Evolutionary conservation across 2,888 invertebrate species (phyloP).

Genomic region (Pollenia labialis): DNA sequence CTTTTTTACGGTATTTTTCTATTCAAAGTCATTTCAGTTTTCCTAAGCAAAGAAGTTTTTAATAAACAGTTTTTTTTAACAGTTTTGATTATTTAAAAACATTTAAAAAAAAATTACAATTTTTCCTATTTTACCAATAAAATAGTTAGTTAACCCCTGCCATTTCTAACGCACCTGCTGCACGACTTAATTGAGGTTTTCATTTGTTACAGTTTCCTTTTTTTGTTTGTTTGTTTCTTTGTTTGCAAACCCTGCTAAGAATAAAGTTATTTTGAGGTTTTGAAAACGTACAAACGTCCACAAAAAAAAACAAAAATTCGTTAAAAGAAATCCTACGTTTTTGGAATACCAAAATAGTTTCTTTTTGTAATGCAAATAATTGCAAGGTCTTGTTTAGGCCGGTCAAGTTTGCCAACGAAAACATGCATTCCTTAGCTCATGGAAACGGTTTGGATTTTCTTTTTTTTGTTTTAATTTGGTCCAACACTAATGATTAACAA

Average conservation of each 20-base stretch:
- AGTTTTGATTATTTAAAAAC: too few relatives aligned
- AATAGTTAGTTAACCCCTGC: not conserved
- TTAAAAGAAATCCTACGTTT: constrained; percentile 31
- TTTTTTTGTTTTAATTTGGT: not conserved
- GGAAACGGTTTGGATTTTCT: not conserved
- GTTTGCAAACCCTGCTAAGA: not conserved
- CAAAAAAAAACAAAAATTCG: not conserved
- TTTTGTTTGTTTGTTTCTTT: not conserved
- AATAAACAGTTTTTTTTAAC: too few relatives aligned
- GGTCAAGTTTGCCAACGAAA: constrained; percentile 36
- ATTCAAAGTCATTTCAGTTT: too few relatives aligned
- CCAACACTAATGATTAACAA: constrained; percentile 36
- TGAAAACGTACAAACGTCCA: not conserved
- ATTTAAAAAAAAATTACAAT: too few relatives aligned
- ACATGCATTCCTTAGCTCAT: constrained; percentile 13
- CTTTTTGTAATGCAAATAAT: constrained; percentile 43
- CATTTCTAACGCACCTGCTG: not conserved
- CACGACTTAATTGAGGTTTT: constrained; percentile 6
- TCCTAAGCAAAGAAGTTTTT: too few relatives aligned
- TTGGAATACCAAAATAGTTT: constrained; percentile 46
- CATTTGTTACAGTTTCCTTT: not conserved
- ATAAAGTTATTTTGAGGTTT: not conserved
- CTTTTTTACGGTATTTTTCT: too few relatives aligned
- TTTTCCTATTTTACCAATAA: too few relatives aligned
- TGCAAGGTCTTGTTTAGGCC: constrained; percentile 39